phyloP scores from a whole-genome alignment of 2,797 vertebrate species.

The Esox masquinongy region DNA sequence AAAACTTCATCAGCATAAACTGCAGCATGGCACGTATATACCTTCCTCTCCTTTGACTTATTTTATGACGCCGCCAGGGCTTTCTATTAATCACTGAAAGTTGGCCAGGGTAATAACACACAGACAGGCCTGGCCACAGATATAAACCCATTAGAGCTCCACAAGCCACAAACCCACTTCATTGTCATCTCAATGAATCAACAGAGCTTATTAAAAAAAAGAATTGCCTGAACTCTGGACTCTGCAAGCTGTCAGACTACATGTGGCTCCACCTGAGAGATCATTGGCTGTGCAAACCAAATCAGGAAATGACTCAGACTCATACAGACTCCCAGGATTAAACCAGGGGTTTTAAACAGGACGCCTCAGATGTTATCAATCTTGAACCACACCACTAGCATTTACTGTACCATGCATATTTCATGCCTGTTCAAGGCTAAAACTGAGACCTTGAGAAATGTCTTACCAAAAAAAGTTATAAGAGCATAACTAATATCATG shows the following conservation, averaged over 20 bases:
- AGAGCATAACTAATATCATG: background rate
- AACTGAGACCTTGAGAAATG: conserved; percentile 23
- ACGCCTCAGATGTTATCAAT: background rate
- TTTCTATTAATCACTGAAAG: conserved; percentile 45
- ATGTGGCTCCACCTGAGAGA: background rate
- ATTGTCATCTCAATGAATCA: conserved; percentile 49
- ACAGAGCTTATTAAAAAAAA: conserved; percentile 34
- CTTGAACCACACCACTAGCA: background rate
- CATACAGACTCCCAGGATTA: background rate
- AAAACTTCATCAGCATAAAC: conserved; percentile 21
- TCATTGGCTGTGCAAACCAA: background rate
- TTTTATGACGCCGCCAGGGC: conserved; percentile 43
- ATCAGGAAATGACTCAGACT: background rate
- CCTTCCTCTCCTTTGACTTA: conserved; percentile 31
- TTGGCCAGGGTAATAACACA: conserved; percentile 41
- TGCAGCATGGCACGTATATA: background rate
- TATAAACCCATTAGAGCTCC: conserved; percentile 39
- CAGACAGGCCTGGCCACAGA: conserved; percentile 36
- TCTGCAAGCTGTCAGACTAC: conserved; percentile 15
- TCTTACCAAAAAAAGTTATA: no score
- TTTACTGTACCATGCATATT: conserved; percentile 21
- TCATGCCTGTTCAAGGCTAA: conserved; percentile 28
- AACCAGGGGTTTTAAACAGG: background rate
- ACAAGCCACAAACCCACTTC: conserved; percentile 42
- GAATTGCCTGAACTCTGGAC: conserved; percentile 23